Base-by-base conservation (phyloP, 92 coral and sea anemone genomes). In the Porites lobata region DNA sequence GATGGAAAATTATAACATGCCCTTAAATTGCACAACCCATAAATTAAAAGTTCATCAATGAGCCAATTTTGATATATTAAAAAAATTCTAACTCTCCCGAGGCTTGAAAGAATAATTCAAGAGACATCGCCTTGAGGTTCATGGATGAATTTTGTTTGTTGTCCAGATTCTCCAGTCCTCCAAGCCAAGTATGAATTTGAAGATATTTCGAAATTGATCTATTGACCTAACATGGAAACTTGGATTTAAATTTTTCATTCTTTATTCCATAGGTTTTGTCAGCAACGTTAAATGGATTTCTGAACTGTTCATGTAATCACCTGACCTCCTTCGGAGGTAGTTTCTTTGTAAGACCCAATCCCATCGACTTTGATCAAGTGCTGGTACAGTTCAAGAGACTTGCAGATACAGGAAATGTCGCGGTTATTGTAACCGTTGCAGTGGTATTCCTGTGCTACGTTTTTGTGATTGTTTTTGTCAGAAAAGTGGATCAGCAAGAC, bases 331-430 rank as follows among this genome's bases (percentile, higher is more conserved):
- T 87, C 62, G 91, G 91, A 15, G 91, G 91, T 58, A 56, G 83
- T 73, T 57, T 87, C 8, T n/a, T 87, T 8, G 87, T 87, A 13
- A 57, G 72, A 73, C 91, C 91, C 14, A 87, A 87, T 87, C 91
- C 91, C 15, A 87, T 87, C 67, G 91, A 87, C 29, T 87, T 87
- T 26, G 91, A 87, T 75, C 65, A 52, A 26, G 88, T 89, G 54
- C 9, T 89, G 24, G 43, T 89, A 15, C 88, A 89, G 59, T 54
- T 83, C 78, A 75, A 57, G 32, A 47, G 56, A 50, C 75, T 83
- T 9, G 84, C 57, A 0, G 84, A 89, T 18, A 83, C 84, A 66
- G 88, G 92, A 29, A 89, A 89, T 57, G 87, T 83, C 18, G 85
- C 84, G 1, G 92, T 89, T 29, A 51, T 89, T 72, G 85, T 76